Percentiles rank a stretch among this genome's conserved stretches.
phyloP scores from a whole-genome alignment of 2,113 vertebrate species.

The crab-eating macaque (Macaca fascicularis) region T2T-MFA8v1.1 NC_088378.1:109593501-109594000 shows the following conservation, averaged over 20 bases:
- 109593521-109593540: not conserved
- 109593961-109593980: not conserved
- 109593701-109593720: not conserved
- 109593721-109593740: not conserved
- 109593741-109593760: not conserved
- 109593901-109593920: not conserved
- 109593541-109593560: not conserved
- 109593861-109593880: not conserved
- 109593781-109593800: not conserved
- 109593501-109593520: not conserved
- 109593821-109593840: not conserved
- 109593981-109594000: not conserved
- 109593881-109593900: not conserved
- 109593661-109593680: not conserved
- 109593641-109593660: not conserved
- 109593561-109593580: not conserved
- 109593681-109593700: not conserved
- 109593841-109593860: not conserved
- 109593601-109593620: not conserved
- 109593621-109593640: not conserved
- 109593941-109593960: not conserved
- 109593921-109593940: not conserved
- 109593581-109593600: fast-evolving
- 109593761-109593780: not conserved
- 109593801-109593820: not conserved